Base-by-base conservation (phyloP, 2,113 vertebrate genomes). In the Phylloscopus whistleri region DNA sequence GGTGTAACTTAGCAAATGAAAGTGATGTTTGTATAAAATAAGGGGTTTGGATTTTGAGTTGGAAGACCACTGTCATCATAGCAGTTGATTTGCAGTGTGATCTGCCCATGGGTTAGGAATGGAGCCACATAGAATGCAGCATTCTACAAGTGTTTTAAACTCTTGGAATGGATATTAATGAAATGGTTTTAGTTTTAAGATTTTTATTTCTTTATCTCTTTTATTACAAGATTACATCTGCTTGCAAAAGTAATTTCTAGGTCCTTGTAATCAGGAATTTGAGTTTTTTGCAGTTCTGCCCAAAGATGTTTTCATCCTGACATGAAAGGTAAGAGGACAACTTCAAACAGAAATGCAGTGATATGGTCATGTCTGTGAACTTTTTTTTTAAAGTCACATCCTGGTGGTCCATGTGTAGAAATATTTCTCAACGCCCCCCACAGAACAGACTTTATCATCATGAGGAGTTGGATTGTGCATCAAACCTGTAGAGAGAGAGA, bases 331-430 rank as follows among this genome's bases (percentile, higher is more conserved):
- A 41, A 72, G 56, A 88, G 66, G 24, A 75, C 66, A 49, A 67
- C 28, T 80, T 86, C 30, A 26, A 77, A 37, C 11, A 77, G 22
- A 76, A 87, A 24, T 67, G n/a, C 9, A 49, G 6, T 0, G 3
- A 60, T 58, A 74, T 0, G 2, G 24, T 66, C 7, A 13, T 0
- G 0, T 21, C n/a, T 67, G 16, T 31, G 51, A 68, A 43, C 4
- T 11, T 30, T 44, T 51, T 78, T 33, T 69, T 51, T 22, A 12
- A 64, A 69, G 17, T 30, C 30, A 14, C 11, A 44, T 66, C 16
- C 51, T 58, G 27, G 20, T 51, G 15, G 31, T 59, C 10, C 11
- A 2, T 11, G 6, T 72, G 31, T n/a, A 70, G 28, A 79, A 78
- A 74, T 28, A 51, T 35, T 76, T 31, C 44, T 64, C 21, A 76